Base-by-base conservation (phyloP, 37 sponge, comb jelly and placozoan genomes). In the Agelas oroides region DNA sequence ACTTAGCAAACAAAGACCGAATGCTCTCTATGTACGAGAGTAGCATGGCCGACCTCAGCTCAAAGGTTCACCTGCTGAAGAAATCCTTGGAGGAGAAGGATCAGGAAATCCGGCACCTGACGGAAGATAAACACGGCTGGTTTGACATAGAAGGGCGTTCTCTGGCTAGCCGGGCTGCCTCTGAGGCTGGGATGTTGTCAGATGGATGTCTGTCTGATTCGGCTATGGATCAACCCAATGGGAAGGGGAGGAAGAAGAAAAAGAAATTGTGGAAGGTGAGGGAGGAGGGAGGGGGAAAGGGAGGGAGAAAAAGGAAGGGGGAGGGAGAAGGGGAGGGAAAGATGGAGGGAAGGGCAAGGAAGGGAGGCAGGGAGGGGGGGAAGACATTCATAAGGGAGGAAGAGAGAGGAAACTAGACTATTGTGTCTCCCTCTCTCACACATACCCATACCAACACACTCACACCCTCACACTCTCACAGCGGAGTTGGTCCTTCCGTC, bases 1-100 rank as follows among this genome's bases (percentile, higher is more conserved):
- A 83, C 55, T 68, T 89, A 21, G 84, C 64, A 6, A 78, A 77
- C 76, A 89, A 91, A 64, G 74, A 79, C 19, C 61, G 76, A 0
- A 82, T 91, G 87, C 58, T 91, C 52, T 30, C 70, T 59, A 86
- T 86, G 86, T 91, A 91, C 27, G 83, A 91, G 74, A 82, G 38
- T 66, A 82, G 65, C 76, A 91, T 91, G 87, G 82, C 91, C 20
- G 91, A 91, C 82, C 86, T 91, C 73, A 79, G 67, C 83, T 69
- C 87, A 19, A 91, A 86, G 55, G 53, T 91, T 53, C 78, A 86
- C 63, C 38, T 28, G 36, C 75, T 91, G 59, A 86, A 82, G 59
- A 81, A 71, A 30, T 62, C 86, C n/a, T 66, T 91, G 27, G 91
- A 91, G 19, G 87, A 91, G 38, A 91, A 91, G 84, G 89, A 89